Conservation (phyloP, 1,140 invertebrate genomes). For the Phthorimaea operculella region DNA sequence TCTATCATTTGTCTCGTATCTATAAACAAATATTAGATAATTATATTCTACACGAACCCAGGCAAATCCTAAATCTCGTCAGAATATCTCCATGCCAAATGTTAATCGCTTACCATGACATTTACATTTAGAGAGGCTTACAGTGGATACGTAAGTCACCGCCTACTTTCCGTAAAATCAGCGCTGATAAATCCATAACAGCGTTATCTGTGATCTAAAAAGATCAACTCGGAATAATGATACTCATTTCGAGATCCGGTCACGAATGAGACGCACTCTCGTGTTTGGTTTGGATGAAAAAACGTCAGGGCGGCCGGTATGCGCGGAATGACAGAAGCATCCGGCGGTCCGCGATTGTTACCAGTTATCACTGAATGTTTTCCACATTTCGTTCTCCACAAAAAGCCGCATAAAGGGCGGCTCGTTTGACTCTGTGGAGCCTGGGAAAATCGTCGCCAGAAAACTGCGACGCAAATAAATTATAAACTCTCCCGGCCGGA, state of each 20-base stretch:
- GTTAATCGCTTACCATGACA: constrained; percentile 5
- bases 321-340: constrained; percentile 59
- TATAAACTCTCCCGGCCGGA: constrained; percentile 61
- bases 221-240: constrained; percentile 18
- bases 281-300: constrained; percentile 55
- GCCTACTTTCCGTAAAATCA: neutral
- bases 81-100: constrained; percentile 2
- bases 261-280: constrained; percentile 31
- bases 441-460: constrained; percentile 67
- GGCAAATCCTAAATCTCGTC: neutral
- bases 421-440: constrained; percentile 64
- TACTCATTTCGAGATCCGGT: constrained; percentile 29
- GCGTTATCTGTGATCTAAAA: neutral
- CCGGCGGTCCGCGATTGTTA: constrained; percentile 64
- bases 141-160: neutral
- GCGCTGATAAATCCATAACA: neutral
- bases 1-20: neutral
- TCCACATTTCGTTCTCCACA: constrained; percentile 62
- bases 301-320: constrained; percentile 49
- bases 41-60: neutral
- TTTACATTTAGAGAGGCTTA: neutral
- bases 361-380: constrained; percentile 68
- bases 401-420: constrained; percentile 66
- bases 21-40: neutral
- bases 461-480: constrained; percentile 65